These are phyloP conservation scores for Caenorhabditis wallacei DNA, from an alignment of 2,888 invertebrate genomes.

Conservation along the genomic window DNA sequence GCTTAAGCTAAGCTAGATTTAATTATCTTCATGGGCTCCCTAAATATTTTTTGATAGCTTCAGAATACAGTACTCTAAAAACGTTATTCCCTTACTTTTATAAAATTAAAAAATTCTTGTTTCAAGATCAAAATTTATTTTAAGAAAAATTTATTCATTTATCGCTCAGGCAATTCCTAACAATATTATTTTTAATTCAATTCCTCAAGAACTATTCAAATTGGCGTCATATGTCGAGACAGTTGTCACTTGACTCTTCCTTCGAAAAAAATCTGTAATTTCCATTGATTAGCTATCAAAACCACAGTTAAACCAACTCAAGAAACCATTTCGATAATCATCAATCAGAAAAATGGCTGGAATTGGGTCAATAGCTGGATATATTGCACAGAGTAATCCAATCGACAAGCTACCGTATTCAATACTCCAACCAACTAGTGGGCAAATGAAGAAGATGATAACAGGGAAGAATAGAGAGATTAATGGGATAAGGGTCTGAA, in stretches of 20 bases:
- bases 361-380: slow-evolving; percentile 27
- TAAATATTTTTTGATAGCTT: too few relatives aligned
- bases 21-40: too few relatives aligned
- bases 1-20: too few relatives aligned
- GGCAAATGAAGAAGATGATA: slow-evolving; percentile 3
- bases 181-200: too few relatives aligned
- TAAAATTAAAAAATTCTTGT: too few relatives aligned
- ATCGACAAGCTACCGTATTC: background rate
- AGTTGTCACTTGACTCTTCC: slow-evolving; percentile 11
- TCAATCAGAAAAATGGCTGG: background rate
- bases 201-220: slow-evolving; percentile 2
- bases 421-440: slow-evolving; percentile 5
- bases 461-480: slow-evolving; percentile 20
- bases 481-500: slow-evolving; percentile 27
- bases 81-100: too few relatives aligned
- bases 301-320: background rate
- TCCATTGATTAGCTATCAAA: too few relatives aligned
- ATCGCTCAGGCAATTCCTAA: too few relatives aligned
- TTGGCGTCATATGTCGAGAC: background rate
- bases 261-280: slow-evolving; percentile 23
- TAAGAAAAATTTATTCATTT: too few relatives aligned
- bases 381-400: slow-evolving; percentile 21
- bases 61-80: too few relatives aligned
- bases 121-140: too few relatives aligned
- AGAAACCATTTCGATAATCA: background rate